phyloP scores from a whole-genome alignment of 2,113 vertebrate genomes.

The Oplegnathus fasciatus region DNA sequence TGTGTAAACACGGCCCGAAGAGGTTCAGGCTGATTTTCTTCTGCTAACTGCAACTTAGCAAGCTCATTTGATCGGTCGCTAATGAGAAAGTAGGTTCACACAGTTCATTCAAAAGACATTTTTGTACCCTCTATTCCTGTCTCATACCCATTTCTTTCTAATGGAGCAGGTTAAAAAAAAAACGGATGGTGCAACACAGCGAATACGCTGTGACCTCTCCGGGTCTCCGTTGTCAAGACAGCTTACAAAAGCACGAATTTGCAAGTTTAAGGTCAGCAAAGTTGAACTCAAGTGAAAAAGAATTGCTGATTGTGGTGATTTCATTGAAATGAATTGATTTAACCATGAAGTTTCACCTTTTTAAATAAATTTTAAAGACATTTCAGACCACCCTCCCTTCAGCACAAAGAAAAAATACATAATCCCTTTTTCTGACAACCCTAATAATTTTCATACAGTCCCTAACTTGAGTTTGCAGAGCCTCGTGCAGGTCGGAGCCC shows the following conservation, averaged over 20 bases:
- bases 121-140: not conserved
- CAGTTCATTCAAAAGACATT: not conserved
- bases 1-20: no score
- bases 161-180: not conserved
- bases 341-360: not conserved
- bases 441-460: slow-evolving; percentile 11
- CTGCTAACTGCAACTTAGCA: no score
- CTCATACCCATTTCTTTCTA: not conserved
- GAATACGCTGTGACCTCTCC: not conserved
- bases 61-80: not conserved
- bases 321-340: not conserved
- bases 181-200: no score
- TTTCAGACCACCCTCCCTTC: no score
- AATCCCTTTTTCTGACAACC: not conserved
- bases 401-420: not conserved
- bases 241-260: not conserved
- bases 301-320: not conserved
- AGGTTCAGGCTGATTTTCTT: no score
- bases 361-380: not conserved
- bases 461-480: not conserved
- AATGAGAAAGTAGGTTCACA: not conserved
- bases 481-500: not conserved
- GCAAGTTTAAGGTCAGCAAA: not conserved
- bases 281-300: not conserved
- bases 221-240: no score